Evolutionary conservation across 2,113 vertebrate species (phyloP).

Genomic region (Aspiorhynchus laticeps): DNA sequence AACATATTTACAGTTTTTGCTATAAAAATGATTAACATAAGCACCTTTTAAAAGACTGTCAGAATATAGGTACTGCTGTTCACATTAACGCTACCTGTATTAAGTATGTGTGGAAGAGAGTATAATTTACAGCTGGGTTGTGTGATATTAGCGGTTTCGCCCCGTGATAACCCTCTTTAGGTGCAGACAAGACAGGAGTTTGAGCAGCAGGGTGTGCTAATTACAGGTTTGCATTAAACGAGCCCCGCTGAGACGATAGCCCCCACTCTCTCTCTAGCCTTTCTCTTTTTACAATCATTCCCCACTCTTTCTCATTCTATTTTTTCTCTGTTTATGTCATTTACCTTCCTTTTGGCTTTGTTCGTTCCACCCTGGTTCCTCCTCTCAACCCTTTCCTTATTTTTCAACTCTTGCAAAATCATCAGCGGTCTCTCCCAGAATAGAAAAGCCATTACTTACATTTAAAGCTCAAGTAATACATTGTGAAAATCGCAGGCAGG

Average conservation of each 20-base stretch:
- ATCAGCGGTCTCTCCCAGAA: slow-evolving; percentile 36
- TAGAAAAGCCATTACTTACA: slow-evolving; percentile 53
- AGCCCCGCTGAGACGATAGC: slow-evolving; percentile 2
- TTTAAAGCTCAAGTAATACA: slow-evolving; percentile 46
- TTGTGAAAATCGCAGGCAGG: slow-evolving; percentile 43
- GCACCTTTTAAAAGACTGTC: not conserved
- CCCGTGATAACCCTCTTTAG: slow-evolving; percentile 19
- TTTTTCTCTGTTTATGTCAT: not conserved
- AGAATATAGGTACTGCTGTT: not conserved
- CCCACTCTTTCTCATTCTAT: not conserved
- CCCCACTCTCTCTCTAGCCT: not conserved
- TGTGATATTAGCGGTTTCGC: slow-evolving; percentile 15
- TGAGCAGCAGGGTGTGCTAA: slow-evolving; percentile 33
- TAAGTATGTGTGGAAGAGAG: not conserved
- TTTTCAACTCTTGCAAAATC: slow-evolving; percentile 2
- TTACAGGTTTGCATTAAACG: slow-evolving; percentile 30
- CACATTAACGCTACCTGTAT: not conserved
- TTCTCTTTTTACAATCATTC: not conserved
- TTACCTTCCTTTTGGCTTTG: not conserved
- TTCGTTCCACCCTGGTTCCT: not conserved
- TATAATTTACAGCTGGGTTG: slow-evolving; percentile 12
- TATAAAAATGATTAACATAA: not conserved
- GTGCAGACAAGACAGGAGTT: slow-evolving; percentile 4
- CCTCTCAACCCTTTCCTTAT: not conserved
- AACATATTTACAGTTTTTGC: not conserved